These are phyloP conservation scores for Trichopoda pennipes DNA, from an alignment of 2,888 invertebrate species.

Conservation along the genomic window DNA sequence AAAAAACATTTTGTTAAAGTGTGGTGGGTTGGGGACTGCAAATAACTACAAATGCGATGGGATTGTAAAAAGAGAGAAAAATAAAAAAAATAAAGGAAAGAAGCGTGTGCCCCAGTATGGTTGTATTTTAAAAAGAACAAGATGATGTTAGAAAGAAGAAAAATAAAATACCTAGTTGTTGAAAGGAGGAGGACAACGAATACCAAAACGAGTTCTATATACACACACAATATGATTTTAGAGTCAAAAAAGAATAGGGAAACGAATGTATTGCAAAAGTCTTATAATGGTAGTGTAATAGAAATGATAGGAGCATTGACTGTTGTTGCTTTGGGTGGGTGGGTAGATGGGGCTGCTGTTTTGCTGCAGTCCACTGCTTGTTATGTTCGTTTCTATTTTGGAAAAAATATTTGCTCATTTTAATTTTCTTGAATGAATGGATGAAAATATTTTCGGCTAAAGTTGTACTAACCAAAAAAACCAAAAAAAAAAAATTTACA, in stretches of 20 bases:
- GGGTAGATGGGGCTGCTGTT: constrained; percentile 32
- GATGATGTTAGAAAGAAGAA: constrained; percentile 44
- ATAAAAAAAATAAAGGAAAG: constrained; percentile 33
- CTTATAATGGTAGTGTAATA: constrained; percentile 15
- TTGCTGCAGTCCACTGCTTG: constrained; percentile 16
- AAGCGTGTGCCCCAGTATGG: constrained; percentile 55
- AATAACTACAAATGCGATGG: constrained; percentile 45
- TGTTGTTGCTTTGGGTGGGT: constrained; percentile 38
- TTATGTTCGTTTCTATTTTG: constrained; percentile 35
- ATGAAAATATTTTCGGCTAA: constrained; percentile 52
- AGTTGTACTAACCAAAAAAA: constrained; percentile 41
- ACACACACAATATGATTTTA: not conserved
- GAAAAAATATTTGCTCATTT: constrained; percentile 61
- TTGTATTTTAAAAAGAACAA: constrained; percentile 36
- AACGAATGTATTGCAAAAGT: constrained; percentile 29
- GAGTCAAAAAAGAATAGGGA: constrained; percentile 2
- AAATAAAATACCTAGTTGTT: constrained; percentile 24
- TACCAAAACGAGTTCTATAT: constrained; percentile 29
- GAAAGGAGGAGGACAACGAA: constrained; percentile 36
- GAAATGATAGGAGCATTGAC: constrained; percentile 16
- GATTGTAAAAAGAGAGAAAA: constrained; percentile 26
- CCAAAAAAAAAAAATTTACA: too few relatives aligned
- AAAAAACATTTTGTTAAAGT: constrained; percentile 35
- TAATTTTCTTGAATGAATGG: constrained; percentile 67
- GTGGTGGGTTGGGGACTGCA: constrained; percentile 50